These are phyloP conservation scores for Microdon myrmicae DNA, from an alignment of 2,888 invertebrate genomes.

Conservation along the genomic window DNA sequence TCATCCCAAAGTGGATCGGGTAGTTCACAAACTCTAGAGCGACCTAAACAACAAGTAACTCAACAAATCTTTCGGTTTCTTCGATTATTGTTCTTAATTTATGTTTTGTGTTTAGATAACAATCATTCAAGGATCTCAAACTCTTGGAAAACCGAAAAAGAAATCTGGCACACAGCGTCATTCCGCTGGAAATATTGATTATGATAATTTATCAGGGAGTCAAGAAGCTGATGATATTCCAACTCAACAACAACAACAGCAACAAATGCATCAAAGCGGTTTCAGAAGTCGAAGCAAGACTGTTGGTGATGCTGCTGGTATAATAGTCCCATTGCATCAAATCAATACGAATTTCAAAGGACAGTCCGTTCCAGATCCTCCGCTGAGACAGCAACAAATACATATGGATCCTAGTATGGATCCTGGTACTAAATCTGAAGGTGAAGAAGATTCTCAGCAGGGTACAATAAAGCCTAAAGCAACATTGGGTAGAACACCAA, in stretches of 20 bases:
- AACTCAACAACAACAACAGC: slow-evolving; percentile 61
- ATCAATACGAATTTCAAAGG: slow-evolving; percentile 13
- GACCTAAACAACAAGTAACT: slow-evolving; percentile 73
- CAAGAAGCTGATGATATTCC: slow-evolving; percentile 78
- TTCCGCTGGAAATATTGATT: slow-evolving; percentile 87
- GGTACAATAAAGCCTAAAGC: slow-evolving; percentile 74
- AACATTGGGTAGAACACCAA: slow-evolving; percentile 87
- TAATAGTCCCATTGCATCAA: slow-evolving; percentile 54
- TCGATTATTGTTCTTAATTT: neutral
- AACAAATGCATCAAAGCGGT: slow-evolving; percentile 60
- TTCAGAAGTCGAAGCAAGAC: slow-evolving; percentile 91
- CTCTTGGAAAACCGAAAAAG: slow-evolving; percentile 83
- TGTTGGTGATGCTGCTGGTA: slow-evolving; percentile 85
- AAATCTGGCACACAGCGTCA: slow-evolving; percentile 80
- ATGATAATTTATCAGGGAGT: slow-evolving; percentile 80
- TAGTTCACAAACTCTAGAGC: slow-evolving; percentile 72
- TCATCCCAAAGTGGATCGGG: slow-evolving; percentile 67
- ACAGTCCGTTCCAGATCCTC: slow-evolving; percentile 36
- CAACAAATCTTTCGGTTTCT: neutral
- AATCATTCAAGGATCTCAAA: slow-evolving; percentile 82
- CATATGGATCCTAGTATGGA: slow-evolving; percentile 71
- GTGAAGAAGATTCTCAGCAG: slow-evolving; percentile 83
- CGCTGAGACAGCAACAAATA: slow-evolving; percentile 62
- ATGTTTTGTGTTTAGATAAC: slow-evolving; percentile 67
- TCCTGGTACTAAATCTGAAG: slow-evolving; percentile 85